Percentiles rank a stretch among this genome's conserved stretches.
phyloP scores from a whole-genome alignment of 2,888 invertebrate genomes.

The Gandaritis pyraliata region DNA sequence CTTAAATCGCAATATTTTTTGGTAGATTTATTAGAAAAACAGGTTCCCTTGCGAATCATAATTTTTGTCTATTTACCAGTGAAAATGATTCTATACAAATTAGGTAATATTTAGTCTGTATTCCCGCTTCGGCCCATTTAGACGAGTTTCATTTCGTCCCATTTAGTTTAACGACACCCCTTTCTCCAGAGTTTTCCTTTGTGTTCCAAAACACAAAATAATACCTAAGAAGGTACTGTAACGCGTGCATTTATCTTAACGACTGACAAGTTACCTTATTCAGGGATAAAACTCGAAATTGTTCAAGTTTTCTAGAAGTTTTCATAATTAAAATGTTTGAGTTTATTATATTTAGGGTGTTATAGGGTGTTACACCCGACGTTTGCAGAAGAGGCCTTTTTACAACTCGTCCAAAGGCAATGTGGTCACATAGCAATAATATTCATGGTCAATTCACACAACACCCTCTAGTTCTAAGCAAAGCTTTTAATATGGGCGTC shows the following conservation, averaged over 20 bases:
- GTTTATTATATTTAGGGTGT: no score
- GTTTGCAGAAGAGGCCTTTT: no score
- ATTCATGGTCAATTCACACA: no score
- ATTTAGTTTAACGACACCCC: slow-evolving; percentile 38
- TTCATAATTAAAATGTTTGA: no score
- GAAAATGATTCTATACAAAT: neutral
- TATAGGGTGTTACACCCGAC: no score
- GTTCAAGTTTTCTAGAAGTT: neutral
- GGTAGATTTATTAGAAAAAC: neutral
- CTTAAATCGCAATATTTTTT: no score
- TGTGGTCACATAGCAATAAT: no score
- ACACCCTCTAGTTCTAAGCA: no score
- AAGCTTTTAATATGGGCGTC: no score
- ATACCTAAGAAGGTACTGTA: neutral
- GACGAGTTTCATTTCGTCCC: slow-evolving; percentile 30
- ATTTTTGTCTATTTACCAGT: neutral
- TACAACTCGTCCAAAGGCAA: no score
- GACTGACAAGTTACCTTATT: slow-evolving; percentile 7
- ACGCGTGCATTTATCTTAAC: slow-evolving; percentile 3
- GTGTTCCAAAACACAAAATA: slow-evolving; percentile 19
- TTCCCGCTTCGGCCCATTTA: slow-evolving; percentile 23
- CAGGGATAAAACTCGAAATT: neutral
- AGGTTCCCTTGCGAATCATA: neutral
- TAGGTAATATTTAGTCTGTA: slow-evolving; percentile 11
- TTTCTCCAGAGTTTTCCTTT: slow-evolving; percentile 26